Evolutionary conservation across 2,113 vertebrate species (phyloP).

Genomic region (Microtus pennsylvanicus): DNA sequence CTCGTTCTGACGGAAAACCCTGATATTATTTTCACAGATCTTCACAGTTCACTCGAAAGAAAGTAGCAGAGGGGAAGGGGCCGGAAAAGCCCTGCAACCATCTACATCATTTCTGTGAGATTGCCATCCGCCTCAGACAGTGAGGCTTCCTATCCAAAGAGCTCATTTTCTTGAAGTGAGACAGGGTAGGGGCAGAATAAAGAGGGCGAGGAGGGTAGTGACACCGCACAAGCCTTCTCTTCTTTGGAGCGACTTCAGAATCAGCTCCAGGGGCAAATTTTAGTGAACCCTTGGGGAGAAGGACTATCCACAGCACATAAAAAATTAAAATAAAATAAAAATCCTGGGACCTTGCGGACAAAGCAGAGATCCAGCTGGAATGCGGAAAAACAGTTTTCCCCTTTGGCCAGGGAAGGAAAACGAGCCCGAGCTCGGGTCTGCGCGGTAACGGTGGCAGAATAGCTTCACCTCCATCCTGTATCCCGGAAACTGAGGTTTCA

Average conservation of each 20-base stretch:
- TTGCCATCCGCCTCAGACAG: neutral
- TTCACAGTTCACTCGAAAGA: constrained; percentile 90
- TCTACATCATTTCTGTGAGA: constrained; percentile 70
- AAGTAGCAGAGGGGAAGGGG: constrained; percentile 72
- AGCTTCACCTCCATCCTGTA: neutral
- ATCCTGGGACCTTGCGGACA: neutral
- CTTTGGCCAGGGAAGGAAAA: neutral
- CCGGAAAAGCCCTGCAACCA: constrained; percentile 44
- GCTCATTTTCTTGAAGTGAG: constrained; percentile 69
- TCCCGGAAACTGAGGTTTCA: neutral
- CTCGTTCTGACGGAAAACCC: constrained; percentile 98
- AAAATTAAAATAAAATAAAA: too few relatives aligned
- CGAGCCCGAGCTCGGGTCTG: neutral
- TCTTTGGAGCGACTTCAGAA: neutral
- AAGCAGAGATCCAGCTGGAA: neutral
- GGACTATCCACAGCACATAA: too few relatives aligned
- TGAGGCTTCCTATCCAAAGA: constrained; percentile 55
- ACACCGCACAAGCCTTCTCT: constrained; percentile 51
- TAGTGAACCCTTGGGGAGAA: neutral
- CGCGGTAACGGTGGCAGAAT: neutral
- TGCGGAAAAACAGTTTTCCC: neutral
- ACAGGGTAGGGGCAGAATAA: constrained; percentile 66
- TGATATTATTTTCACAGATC: constrained; percentile 98
- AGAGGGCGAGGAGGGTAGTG: constrained; percentile 17
- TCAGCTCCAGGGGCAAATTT: constrained; percentile 31